phyloP scores from a whole-genome alignment of 2,888 invertebrate species.

The Luperina nickerlii region DNA sequence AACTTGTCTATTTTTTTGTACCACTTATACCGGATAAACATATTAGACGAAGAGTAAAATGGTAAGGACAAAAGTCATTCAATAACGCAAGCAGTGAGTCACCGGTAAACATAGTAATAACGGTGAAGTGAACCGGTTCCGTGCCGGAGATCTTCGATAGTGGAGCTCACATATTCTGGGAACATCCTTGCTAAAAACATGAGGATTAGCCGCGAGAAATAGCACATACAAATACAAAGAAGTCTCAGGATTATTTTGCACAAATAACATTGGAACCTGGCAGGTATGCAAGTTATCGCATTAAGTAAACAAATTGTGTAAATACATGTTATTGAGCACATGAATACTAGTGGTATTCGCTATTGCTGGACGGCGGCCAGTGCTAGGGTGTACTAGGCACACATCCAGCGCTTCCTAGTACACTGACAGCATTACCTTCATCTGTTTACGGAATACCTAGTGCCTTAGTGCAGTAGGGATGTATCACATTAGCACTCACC shows the following conservation, averaged over 20 bases:
- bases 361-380: constrained; percentile 81
- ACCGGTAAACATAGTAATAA: constrained; percentile 62
- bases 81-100: constrained; percentile 60
- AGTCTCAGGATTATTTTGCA: constrained; percentile 24
- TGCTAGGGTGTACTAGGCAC: constrained; percentile 78
- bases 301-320: constrained; percentile 58
- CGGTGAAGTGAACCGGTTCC: constrained; percentile 65
- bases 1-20: constrained; percentile 14
- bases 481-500: constrained; percentile 59
- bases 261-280: constrained; percentile 40
- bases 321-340: constrained; percentile 61
- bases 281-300: constrained; percentile 48
- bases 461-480: constrained; percentile 73
- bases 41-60: constrained; percentile 33
- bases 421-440: constrained; percentile 79
- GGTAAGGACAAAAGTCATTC: constrained; percentile 61
- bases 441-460: constrained; percentile 75
- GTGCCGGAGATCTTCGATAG: constrained; percentile 60
- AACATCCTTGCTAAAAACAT: constrained; percentile 48
- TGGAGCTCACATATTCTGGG: constrained; percentile 56
- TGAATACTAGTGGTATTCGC: constrained; percentile 65
- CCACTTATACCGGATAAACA: constrained; percentile 23
- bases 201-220: constrained; percentile 35
- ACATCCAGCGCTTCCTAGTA: constrained; percentile 86
- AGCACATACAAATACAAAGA: constrained; percentile 37